phyloP scores from a whole-genome alignment of 1,140 invertebrate genomes.

The Brachionus calyciflorus region DNA sequence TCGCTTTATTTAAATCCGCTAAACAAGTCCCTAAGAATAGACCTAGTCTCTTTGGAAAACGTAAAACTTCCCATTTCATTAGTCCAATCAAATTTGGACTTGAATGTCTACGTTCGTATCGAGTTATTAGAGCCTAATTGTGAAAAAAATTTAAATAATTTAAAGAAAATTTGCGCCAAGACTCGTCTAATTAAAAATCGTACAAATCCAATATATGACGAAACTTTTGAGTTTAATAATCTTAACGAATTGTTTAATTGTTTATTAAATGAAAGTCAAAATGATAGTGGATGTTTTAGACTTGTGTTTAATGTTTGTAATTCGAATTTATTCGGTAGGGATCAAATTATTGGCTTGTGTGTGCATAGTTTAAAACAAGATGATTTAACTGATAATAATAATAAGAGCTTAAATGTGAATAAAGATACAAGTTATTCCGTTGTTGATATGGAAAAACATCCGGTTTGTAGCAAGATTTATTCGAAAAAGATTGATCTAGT shows the following conservation, averaged over 20 bases:
- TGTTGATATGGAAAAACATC: background rate
- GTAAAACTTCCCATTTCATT: constrained; percentile 1
- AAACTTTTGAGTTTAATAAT: constrained; percentile 21
- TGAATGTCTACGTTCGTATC: constrained; percentile 31
- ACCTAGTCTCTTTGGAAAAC: constrained; percentile 29
- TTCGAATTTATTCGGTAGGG: constrained; percentile 37
- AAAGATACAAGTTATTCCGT: background rate
- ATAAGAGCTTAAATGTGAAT: background rate
- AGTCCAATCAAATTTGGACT: background rate
- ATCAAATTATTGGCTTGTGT: constrained; percentile 33
- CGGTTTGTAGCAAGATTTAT: background rate
- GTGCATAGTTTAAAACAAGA: constrained; percentile 25
- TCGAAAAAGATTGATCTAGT: constrained; percentile 32
- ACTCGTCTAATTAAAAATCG: constrained; percentile 38
- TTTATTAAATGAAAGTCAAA: background rate
- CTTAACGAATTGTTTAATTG: background rate
- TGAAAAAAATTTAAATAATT: background rate
- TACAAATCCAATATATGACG: constrained; percentile 29
- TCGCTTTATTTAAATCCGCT: background rate
- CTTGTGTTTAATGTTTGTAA: constrained; percentile 40
- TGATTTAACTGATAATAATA: background rate
- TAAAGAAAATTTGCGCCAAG: background rate
- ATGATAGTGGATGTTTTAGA: background rate
- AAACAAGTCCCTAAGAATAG: background rate
- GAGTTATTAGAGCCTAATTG: constrained; percentile 1